These are phyloP conservation scores for Gymnoscopelus microlampas DNA, from an alignment of 2,797 vertebrate species.

Conservation along the genomic window DNA sequence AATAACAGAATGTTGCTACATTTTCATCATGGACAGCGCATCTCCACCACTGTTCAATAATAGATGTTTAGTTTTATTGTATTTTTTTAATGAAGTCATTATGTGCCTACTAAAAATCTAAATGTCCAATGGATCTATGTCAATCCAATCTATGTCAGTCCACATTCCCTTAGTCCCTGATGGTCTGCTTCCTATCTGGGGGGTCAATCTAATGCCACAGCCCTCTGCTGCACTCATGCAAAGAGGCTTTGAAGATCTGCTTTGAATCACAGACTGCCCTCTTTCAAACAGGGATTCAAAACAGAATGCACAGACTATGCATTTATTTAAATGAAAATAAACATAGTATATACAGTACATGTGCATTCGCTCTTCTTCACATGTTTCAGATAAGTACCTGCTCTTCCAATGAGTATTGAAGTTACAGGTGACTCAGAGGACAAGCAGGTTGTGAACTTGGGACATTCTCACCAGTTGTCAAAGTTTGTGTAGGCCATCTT, in stretches of 20 bases:
- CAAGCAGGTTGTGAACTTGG: constrained; percentile 11
- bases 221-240: constrained; percentile 37
- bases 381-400: background rate
- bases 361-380: no score
- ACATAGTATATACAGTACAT: no score
- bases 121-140: constrained; percentile 4
- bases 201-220: constrained; percentile 57
- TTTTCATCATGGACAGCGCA: no score
- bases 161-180: constrained; percentile 42
- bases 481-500: constrained; percentile 9
- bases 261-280: constrained; percentile 62
- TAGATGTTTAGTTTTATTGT: no score
- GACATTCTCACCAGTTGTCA: constrained; percentile 22
- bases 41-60: no score
- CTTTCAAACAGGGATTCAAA: constrained; percentile 56
- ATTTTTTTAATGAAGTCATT: no score
- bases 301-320: constrained; percentile 38
- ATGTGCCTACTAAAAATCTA: no score
- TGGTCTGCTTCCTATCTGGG: constrained; percentile 69
- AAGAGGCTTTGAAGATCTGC: constrained; percentile 60
- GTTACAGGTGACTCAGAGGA: constrained; percentile 11
- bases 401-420: background rate
- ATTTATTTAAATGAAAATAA: no score
- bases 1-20: no score
- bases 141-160: constrained; percentile 6